phyloP scores from a whole-genome alignment of 2,888 invertebrate species.

The Drosophila longiperda region DNA sequence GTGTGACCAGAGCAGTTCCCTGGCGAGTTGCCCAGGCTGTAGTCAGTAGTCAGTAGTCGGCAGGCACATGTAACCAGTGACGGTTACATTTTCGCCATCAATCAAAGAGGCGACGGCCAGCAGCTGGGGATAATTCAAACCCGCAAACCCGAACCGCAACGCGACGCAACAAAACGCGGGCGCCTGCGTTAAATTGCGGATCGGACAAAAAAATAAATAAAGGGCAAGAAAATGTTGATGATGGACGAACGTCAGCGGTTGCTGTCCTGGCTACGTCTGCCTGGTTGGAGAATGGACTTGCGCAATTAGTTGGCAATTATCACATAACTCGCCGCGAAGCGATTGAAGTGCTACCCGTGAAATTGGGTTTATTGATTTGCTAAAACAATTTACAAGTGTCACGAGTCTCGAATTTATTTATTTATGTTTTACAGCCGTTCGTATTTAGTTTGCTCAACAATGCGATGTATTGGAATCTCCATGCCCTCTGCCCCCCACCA shows the following conservation, averaged over 20 bases:
- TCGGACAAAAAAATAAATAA: constrained; percentile 46
- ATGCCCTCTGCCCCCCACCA: fast-evolving
- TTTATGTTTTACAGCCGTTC: constrained; percentile 75
- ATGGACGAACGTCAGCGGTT: constrained; percentile 29
- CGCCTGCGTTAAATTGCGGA: constrained; percentile 69
- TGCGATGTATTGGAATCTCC: constrained; percentile 37
- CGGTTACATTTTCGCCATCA: constrained; percentile 77
- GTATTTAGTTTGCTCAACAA: constrained; percentile 30
- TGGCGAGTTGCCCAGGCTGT: constrained; percentile 19
- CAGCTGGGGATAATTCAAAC: constrained; percentile 34
- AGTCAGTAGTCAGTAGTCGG: constrained; percentile 5
- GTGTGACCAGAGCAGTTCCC: constrained; percentile 18
- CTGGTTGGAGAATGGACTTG: constrained; percentile 32
- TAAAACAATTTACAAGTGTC: constrained; percentile 78
- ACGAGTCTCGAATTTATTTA: constrained; percentile 77
- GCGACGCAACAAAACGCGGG: constrained; percentile 38
- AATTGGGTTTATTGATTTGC: constrained; percentile 78
- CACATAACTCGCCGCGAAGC: constrained; percentile 42
- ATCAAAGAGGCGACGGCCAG: constrained; percentile 51
- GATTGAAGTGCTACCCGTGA: constrained; percentile 49
- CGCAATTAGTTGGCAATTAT: constrained; percentile 74
- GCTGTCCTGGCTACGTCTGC: constrained; percentile 49
- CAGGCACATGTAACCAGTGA: constrained; percentile 69
- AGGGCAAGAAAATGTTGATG: constrained; percentile 37
- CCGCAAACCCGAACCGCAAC: neutral